Base-by-base conservation (phyloP, 1,140 invertebrate genomes). In the Ceratina calcarata region DNA sequence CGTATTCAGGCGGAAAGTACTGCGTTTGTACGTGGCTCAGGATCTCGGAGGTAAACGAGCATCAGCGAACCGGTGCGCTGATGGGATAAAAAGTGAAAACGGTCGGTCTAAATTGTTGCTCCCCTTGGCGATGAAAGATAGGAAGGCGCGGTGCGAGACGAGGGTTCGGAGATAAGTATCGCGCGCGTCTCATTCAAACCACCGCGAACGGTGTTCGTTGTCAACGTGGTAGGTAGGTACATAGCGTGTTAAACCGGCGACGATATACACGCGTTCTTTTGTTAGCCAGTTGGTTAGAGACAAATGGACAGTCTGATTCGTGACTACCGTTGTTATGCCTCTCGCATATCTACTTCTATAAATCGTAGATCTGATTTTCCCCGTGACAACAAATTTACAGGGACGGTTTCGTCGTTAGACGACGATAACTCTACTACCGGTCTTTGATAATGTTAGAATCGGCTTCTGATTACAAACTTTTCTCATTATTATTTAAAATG, bases 231-330 rank as follows among this genome's bases (percentile, higher is more conserved):
- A 84, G 82, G 86, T 87, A 81, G 71, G 82, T 84, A 84, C 80
- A 84, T 87, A 78, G 86, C 84, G 71, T 85, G 76, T 80, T 66
- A 73, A 37, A 37, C 32, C 32, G 72, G 72, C 58, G 80, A 79
- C 73, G 82, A 87, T 89, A 88, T 86, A 85, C 88, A 89, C 75
- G 78, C 86, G 87, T 89, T 87, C 82, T 37, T 37, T 37, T 84
- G 81, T 82, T 84, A 88, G 82, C 79, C 78, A 81, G 60, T 65
- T 51, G 65, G 78, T 45, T 66, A 27, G 75, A 84, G 80, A 89
- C 82, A 89, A 87, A 88, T 87, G 83, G 82, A 86, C 67, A 83
- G 80, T 78, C 78, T 68, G 71, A 80, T 80, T 72, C 74, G 73
- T 84, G 84, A 80, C 86, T 83, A 68, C 76, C 67, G 84, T 79